Conservation (phyloP, 2,113 vertebrate species). For the Oncorhynchus clarkii region DNA sequence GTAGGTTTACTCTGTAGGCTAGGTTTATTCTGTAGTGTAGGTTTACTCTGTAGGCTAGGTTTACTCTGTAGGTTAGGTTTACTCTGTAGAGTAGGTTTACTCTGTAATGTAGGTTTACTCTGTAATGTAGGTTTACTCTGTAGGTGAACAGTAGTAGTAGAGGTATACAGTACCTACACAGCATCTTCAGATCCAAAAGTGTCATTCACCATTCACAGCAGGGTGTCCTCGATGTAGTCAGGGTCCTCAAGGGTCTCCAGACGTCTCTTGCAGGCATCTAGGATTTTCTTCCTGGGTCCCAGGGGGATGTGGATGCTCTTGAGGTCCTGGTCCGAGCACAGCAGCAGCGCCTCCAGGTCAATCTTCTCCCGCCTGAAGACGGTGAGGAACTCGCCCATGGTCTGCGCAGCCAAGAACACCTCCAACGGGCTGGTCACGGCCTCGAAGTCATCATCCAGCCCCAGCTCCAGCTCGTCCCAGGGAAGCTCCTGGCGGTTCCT, state of each 20-base stretch:
- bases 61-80: no score
- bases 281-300: conserved; percentile 92
- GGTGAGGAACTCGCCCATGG: conserved; percentile 86
- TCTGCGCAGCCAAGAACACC: conserved; percentile 88
- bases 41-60: no score
- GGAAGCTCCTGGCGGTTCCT: conserved; percentile 87
- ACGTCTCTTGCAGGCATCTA: conserved; percentile 85
- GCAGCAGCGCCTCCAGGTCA: conserved; percentile 88
- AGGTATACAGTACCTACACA: no score
- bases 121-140: no score
- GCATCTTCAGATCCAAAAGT: neutral
- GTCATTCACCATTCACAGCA: conserved; percentile 79
- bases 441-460: conserved; percentile 90
- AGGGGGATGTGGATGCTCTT: conserved; percentile 92
- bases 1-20: no score
- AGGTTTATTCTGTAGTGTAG: no score
- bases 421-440: conserved; percentile 86
- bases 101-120: no score
- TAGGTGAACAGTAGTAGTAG: no score
- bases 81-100: no score
- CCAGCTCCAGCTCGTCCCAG: conserved; percentile 93
- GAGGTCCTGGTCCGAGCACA: conserved; percentile 92
- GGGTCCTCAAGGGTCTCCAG: conserved; percentile 85
- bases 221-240: conserved; percentile 86
- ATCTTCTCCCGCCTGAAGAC: conserved; percentile 92